Percentiles rank a stretch among this genome's conserved stretches.
Conservation (phyloP, 2,797 vertebrate species). For the Pipistrellus kuhlii region DNA sequence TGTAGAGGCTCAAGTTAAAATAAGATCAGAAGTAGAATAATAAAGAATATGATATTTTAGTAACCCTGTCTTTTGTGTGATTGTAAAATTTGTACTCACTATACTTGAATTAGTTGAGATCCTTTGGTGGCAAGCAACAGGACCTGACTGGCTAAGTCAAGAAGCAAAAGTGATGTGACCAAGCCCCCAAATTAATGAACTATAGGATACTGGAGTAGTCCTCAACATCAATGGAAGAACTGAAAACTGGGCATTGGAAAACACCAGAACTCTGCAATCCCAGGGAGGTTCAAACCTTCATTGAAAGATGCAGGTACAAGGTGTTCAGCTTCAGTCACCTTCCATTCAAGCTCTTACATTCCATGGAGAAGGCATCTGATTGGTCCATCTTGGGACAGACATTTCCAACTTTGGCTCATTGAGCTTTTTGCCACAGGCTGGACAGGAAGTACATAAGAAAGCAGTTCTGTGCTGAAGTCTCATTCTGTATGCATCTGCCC, state of each 20-base stretch:
- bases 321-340: background rate
- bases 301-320: background rate
- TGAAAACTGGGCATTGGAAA: background rate
- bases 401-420: background rate
- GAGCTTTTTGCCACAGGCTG: background rate
- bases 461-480: background rate
- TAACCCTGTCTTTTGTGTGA: background rate
- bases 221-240: background rate
- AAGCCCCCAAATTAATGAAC: background rate
- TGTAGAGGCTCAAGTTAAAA: constrained; percentile 3
- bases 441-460: background rate
- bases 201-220: background rate
- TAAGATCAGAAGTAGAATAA: background rate
- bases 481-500: background rate
- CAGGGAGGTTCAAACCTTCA: background rate
- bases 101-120: background rate
- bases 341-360: background rate
- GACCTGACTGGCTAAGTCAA: background rate
- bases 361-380: background rate
- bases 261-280: background rate
- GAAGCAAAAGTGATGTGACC: background rate
- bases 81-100: background rate
- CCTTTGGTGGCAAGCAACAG: background rate
- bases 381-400: background rate
- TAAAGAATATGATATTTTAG: background rate